Evolutionary conservation across 1,140 invertebrate genomes (phyloP).

Genomic region (Mizuhopecten yessoensis): DNA sequence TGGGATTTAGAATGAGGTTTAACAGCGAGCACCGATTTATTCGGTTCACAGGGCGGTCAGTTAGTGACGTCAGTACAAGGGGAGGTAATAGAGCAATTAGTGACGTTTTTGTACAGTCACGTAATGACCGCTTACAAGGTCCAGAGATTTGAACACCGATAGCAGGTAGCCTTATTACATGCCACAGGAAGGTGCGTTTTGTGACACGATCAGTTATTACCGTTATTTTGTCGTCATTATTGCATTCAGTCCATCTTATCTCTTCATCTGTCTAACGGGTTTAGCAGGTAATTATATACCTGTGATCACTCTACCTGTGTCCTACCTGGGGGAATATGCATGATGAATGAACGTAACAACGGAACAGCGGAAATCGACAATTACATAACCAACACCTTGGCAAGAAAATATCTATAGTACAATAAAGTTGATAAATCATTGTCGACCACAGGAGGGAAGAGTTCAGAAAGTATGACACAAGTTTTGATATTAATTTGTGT

Average conservation of each 20-base stretch:
- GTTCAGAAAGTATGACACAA: not conserved
- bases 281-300: constrained; percentile 38
- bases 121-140: not conserved
- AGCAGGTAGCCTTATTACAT: not conserved
- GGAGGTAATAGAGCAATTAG: constrained; percentile 23
- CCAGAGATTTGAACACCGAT: not conserved
- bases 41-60: constrained; percentile 1
- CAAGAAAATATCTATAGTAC: not conserved
- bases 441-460: not conserved
- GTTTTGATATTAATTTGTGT: not conserved
- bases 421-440: not conserved
- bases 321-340: not conserved
- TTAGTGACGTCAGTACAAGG: not conserved
- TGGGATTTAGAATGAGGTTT: not conserved
- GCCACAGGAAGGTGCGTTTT: not conserved
- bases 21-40: not conserved
- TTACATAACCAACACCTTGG: not conserved
- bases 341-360: not conserved
- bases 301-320: constrained; percentile 10
- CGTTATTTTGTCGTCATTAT: constrained; percentile 10
- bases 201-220: not conserved
- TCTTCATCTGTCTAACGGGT: constrained; percentile 24
- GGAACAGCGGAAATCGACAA: not conserved
- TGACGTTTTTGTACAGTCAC: not conserved
- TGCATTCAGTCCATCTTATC: not conserved